Conservation (phyloP, 2,888 invertebrate species). For the Yponomeuta sedellus region DNA sequence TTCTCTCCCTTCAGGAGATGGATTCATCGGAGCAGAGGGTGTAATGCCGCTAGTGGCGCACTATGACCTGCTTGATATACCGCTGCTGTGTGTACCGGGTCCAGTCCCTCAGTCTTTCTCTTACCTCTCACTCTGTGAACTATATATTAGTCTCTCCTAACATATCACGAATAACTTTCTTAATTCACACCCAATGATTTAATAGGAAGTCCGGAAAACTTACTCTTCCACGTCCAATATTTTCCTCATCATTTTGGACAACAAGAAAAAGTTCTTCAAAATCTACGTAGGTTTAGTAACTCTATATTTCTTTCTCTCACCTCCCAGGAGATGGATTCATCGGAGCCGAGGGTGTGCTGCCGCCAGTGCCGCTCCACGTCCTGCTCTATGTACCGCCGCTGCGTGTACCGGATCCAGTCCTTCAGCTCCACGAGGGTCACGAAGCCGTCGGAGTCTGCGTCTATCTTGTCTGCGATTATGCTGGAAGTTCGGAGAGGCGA, state of each 20-base stretch:
- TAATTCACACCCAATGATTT: too few relatives aligned
- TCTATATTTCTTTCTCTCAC: conserved; percentile 38
- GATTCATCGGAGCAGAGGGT: conserved; percentile 85
- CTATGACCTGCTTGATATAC: conserved; percentile 94
- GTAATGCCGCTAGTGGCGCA: conserved; percentile 94
- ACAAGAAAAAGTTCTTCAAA: too few relatives aligned
- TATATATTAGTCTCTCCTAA: too few relatives aligned
- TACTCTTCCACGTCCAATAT: too few relatives aligned
- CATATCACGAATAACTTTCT: too few relatives aligned
- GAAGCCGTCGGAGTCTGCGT: conserved; percentile 87
- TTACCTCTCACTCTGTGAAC: too few relatives aligned
- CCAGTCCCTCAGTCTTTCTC: conserved; percentile 87
- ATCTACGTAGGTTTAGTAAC: not conserved
- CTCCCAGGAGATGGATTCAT: conserved; percentile 88
- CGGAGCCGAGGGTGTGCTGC: conserved; percentile 88
- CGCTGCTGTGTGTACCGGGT: conserved; percentile 95
- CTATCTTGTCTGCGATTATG: conserved; percentile 95
- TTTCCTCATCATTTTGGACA: too few relatives aligned
- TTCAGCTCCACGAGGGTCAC: conserved; percentile 92
- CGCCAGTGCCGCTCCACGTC: conserved; percentile 96
- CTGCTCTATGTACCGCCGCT: conserved; percentile 92
- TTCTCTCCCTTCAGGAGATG: conserved; percentile 79
- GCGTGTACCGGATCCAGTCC: conserved; percentile 97
- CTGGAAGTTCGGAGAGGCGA: conserved; percentile 62
- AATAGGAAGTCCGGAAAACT: too few relatives aligned